phyloP scores from a whole-genome alignment of 2,797 vertebrate genomes.

The Hylomyscus alleni region DNA sequence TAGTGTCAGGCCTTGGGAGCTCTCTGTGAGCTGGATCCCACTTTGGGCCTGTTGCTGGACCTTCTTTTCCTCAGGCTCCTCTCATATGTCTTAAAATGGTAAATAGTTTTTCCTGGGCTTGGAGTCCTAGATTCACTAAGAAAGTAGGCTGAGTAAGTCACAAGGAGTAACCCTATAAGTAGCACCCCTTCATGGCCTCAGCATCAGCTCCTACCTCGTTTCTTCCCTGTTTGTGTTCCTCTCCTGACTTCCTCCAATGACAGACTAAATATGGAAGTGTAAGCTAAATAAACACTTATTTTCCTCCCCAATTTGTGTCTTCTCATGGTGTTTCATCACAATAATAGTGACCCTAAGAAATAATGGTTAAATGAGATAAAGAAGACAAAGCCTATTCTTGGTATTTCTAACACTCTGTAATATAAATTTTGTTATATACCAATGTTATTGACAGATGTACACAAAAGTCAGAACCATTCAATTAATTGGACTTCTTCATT shows the following conservation, averaged over 20 bases:
- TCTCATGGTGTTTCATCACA: background rate
- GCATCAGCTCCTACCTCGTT: background rate
- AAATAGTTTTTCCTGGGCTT: no score
- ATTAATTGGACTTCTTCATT: background rate
- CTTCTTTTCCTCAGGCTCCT: no score
- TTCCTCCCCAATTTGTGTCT: background rate
- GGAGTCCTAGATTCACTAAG: background rate
- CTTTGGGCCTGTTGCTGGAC: no score
- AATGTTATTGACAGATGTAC: background rate
- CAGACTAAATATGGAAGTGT: background rate
- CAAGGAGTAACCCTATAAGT: background rate
- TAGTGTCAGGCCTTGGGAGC: no score
- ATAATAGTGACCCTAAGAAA: background rate
- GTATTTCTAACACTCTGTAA: background rate
- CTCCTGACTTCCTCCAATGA: background rate
- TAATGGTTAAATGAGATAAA: background rate
- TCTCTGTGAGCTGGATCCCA: no score
- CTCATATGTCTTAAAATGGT: no score
- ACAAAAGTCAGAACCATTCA: background rate
- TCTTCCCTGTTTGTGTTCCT: background rate
- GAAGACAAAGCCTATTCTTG: background rate
- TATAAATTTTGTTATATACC: background rate
- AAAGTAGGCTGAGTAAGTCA: background rate
- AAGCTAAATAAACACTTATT: background rate
- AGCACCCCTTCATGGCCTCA: background rate